These are phyloP conservation scores for Xestia xanthographa DNA, from an alignment of 2,888 invertebrate genomes.

Conservation along the genomic window DNA sequence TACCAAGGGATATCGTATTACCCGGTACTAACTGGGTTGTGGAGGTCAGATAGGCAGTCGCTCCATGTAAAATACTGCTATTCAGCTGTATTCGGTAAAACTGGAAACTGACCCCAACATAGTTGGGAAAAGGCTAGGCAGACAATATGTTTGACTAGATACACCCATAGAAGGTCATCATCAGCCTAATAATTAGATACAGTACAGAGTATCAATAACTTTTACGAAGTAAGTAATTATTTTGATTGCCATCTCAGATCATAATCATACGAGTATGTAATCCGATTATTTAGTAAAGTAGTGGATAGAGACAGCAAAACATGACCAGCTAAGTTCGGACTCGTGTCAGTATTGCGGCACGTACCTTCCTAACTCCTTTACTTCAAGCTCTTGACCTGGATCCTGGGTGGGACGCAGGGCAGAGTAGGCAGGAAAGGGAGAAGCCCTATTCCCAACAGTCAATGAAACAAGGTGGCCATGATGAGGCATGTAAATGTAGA, in stretches of 20 bases:
- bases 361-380: not conserved
- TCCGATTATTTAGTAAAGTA: slow-evolving; percentile 19
- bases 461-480: not conserved
- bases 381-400: not conserved
- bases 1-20: no score
- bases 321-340: not conserved
- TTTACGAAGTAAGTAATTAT: slow-evolving; percentile 11
- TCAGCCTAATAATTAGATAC: slow-evolving; percentile 4
- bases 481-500: not conserved
- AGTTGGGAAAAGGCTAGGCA: no score
- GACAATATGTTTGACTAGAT: slow-evolving; percentile 43
- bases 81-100: no score
- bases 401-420: not conserved
- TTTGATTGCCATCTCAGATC: slow-evolving; percentile 22
- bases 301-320: not conserved
- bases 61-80: no score
- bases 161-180: slow-evolving; percentile 2
- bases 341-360: not conserved
- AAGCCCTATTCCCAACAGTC: not conserved
- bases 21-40: no score
- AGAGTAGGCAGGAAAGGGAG: not conserved
- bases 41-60: no score
- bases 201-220: slow-evolving; percentile 1
- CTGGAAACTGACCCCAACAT: no score
- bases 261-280: slow-evolving; percentile 24